Base-by-base conservation (phyloP, 2,888 invertebrate species). In the Acronicta psi region DNA sequence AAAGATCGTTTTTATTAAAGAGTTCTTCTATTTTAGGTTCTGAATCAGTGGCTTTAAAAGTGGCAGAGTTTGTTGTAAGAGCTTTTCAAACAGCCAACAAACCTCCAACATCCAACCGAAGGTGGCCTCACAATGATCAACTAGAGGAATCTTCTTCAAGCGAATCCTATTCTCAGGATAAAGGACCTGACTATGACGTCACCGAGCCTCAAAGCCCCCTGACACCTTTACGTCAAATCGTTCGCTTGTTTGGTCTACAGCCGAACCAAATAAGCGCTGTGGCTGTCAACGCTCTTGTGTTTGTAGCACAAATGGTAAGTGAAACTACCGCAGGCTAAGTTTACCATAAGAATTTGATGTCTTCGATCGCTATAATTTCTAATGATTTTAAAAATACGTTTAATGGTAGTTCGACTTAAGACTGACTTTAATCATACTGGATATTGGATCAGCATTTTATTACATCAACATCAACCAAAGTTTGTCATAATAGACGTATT, bases 251-350 rank as follows among this genome's bases (percentile, higher is more conserved):
- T 71, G 97, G 97, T 17, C 94, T 98, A 50, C 97, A 98, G 83
- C 95, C 96, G 0, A 95, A 95, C 55, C 97, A 97, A 88, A 94
- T 98, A 61, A 96, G 97, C 29, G 97, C 98, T 0, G 96, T 98
- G 38, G 97, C 97, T 13, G 95, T 98, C 14, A 98, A 98, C 84
- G 97, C 97, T 17, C 94, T 98, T 14, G 96, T 98, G 67, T 97
- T 97, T 87, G 95, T 98, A 14, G 97, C 98, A 1, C 97, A 98
- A 90, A 95, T 97, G 96, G 98, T 97, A 89, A 94, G 75, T 57
- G 5, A 18, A 6, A 47, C 23, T 36, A 13, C 10, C 14, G n/a
- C n/a, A 10, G 16, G 42, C 23, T 14, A 23, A n/a, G 36, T 23
- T 14, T 38, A 23, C 23, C 34, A 34, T 34, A 34, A 34, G 7